phyloP scores from a whole-genome alignment of 2,113 vertebrate genomes.

The Austrofundulus limnaeus region DNA sequence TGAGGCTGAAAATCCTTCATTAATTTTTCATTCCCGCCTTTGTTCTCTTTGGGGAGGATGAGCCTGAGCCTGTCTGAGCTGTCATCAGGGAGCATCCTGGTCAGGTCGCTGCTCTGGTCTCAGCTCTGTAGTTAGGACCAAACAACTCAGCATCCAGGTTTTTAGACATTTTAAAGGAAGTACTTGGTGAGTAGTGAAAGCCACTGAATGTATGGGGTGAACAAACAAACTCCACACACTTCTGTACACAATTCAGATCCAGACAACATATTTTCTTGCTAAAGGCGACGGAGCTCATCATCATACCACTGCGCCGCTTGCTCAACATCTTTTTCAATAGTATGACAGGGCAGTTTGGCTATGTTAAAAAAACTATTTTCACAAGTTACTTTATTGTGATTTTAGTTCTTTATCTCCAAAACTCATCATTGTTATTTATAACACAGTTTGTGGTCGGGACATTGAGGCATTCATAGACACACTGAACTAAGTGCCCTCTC shows the following conservation, averaged over 20 bases:
- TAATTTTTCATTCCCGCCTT: not conserved
- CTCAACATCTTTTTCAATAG: not conserved
- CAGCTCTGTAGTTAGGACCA: not conserved
- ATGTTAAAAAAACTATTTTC: not conserved
- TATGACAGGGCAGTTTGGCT: not conserved
- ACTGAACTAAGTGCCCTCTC: slow-evolving; percentile 53
- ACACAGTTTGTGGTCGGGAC: slow-evolving; percentile 48
- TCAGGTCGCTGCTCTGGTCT: not conserved
- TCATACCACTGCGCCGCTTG: not conserved
- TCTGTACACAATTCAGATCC: not conserved
- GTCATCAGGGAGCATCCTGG: slow-evolving; percentile 1
- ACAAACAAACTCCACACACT: not conserved
- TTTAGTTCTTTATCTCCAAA: slow-evolving; percentile 2
- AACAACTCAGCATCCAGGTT: not conserved
- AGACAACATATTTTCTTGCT: not conserved
- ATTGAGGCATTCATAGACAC: slow-evolving; percentile 37
- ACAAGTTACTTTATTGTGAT: not conserved
- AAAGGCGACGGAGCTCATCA: not conserved
- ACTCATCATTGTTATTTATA: slow-evolving; percentile 28
- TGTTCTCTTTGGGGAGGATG: not conserved
- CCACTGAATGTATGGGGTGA: not conserved
- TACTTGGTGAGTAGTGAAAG: not conserved
- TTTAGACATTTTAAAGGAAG: not conserved
- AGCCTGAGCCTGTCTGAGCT: not conserved
- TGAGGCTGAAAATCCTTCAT: not conserved